Evolutionary conservation across 1,140 invertebrate genomes (phyloP).

Genomic region (Neelides sp.): DNA sequence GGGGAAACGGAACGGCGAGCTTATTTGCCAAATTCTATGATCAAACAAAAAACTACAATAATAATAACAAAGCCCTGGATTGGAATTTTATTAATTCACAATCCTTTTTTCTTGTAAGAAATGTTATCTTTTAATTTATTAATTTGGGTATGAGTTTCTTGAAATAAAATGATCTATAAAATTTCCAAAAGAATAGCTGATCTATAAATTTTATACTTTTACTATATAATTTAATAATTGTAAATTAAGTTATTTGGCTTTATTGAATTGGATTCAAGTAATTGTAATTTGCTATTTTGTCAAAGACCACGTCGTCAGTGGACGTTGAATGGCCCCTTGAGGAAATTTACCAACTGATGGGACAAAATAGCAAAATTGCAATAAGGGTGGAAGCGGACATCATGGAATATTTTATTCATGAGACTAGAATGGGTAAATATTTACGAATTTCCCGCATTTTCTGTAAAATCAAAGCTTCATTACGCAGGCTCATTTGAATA

Average conservation of each 20-base stretch:
- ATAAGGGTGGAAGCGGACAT: slow-evolving; percentile 34
- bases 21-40: slow-evolving; percentile 27
- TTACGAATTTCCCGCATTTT: neutral
- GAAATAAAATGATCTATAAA: too few species aligned
- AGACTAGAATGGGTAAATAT: slow-evolving; percentile 30
- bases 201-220: too few species aligned
- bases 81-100: neutral
- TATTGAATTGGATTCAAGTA: too few species aligned
- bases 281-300: too few species aligned
- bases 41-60: slow-evolving; percentile 5
- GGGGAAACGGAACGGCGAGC: slow-evolving; percentile 35
- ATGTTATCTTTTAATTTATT: too few species aligned
- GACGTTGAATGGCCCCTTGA: slow-evolving; percentile 18
- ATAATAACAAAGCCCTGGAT: too few species aligned
- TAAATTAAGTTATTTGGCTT: too few species aligned
- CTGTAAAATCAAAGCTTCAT: slow-evolving; percentile 1
- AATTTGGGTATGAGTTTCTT: too few species aligned
- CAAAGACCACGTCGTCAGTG: too few species aligned
- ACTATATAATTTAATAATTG: too few species aligned
- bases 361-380: slow-evolving; percentile 23
- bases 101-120: slow-evolving; percentile 8
- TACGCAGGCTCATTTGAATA: slow-evolving; percentile 14
- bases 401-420: slow-evolving; percentile 35
- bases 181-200: too few species aligned
- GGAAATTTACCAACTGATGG: slow-evolving; percentile 16